Percentiles rank a stretch among this genome's conserved stretches.
These are phyloP conservation scores for Leuctra nigra DNA, from an alignment of 2,888 invertebrate genomes.

Conservation along the genomic window DNA sequence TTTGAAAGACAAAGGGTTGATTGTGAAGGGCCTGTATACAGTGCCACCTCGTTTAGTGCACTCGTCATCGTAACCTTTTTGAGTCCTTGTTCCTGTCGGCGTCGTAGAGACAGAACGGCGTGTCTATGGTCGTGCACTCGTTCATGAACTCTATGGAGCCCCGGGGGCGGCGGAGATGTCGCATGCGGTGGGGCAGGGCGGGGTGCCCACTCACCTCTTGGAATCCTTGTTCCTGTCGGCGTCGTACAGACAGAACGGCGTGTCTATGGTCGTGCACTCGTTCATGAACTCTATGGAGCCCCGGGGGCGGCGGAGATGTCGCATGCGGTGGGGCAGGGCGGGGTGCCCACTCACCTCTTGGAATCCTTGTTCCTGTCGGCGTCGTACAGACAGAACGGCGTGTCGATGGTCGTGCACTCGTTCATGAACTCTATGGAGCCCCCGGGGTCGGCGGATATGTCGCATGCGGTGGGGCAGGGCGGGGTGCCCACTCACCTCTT, in stretches of 20 bases:
- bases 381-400: slow-evolving; percentile 98
- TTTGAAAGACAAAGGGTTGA: too few species aligned
- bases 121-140: slow-evolving; percentile 98
- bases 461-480: slow-evolving; percentile 55
- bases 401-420: slow-evolving; percentile 98
- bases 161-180: slow-evolving; percentile 96
- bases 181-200: slow-evolving; percentile 75
- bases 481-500: slow-evolving; percentile 54
- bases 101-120: slow-evolving; percentile 98
- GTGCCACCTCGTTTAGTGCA: too few species aligned
- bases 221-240: slow-evolving; percentile 96
- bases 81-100: slow-evolving; percentile 96
- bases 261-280: slow-evolving; percentile 98
- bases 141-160: slow-evolving; percentile 99
- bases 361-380: slow-evolving; percentile 96
- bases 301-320: slow-evolving; percentile 96
- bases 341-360: slow-evolving; percentile 77
- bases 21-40: too few species aligned
- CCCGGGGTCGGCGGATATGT: slow-evolving; percentile 98
- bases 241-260: slow-evolving; percentile 98
- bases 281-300: slow-evolving; percentile 99
- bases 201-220: slow-evolving; percentile 84
- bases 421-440: slow-evolving; percentile 99
- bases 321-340: slow-evolving; percentile 75
- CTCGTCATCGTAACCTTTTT: slow-evolving; percentile 77